Percentiles rank a stretch among this genome's conserved stretches.
Evolutionary conservation across 2,797 vertebrate genomes (phyloP).

Genomic region (Rhinophrynus dorsalis): DNA sequence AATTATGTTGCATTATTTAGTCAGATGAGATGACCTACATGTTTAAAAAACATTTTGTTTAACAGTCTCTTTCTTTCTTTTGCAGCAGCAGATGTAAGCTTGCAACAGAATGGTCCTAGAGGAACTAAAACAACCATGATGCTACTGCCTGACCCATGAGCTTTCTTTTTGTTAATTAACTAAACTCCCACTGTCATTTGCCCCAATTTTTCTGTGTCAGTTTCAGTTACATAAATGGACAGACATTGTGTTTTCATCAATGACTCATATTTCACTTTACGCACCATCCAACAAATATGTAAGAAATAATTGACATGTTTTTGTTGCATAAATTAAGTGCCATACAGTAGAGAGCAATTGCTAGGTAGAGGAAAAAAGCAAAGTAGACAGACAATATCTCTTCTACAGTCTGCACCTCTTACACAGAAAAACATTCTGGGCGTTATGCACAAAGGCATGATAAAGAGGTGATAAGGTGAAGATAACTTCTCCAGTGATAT

Average conservation of each 20-base stretch:
- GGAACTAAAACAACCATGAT: neutral
- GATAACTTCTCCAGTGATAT: too few relatives aligned
- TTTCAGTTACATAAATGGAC: constrained; percentile 6
- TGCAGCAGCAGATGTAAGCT: neutral
- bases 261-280: constrained; percentile 1
- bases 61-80: neutral
- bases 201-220: constrained; percentile 9
- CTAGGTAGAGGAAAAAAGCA: too few relatives aligned
- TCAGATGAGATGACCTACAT: constrained; percentile 32
- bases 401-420: too few relatives aligned
- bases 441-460: too few relatives aligned
- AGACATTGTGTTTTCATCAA: constrained; percentile 5
- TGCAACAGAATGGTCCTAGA: neutral
- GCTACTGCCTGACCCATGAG: neutral
- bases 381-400: too few relatives aligned
- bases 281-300: neutral
- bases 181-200: constrained; percentile 23
- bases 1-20: constrained; percentile 25
- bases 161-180: constrained; percentile 28
- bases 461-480: too few relatives aligned
- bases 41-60: constrained; percentile 15
- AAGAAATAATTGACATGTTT: too few relatives aligned
- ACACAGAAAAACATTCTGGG: too few relatives aligned
- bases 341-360: too few relatives aligned
- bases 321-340: too few relatives aligned